Evolutionary conservation across 64 coral and sea anemone genomes (phyloP).

Genomic region (Montipora cactus): DNA sequence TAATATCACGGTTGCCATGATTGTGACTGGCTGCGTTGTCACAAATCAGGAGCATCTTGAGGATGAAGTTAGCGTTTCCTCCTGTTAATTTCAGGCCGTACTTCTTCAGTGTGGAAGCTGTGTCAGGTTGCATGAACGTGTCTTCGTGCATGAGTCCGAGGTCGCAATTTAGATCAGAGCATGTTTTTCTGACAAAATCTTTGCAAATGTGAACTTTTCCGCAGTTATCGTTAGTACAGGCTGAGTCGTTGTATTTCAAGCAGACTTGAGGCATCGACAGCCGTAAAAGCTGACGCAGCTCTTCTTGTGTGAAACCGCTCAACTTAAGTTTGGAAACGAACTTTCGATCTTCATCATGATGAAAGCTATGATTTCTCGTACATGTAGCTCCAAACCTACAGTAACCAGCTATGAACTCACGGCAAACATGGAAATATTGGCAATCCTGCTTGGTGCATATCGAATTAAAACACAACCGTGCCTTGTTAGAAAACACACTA

Average conservation of each 20-base stretch:
- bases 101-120: background rate
- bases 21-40: background rate
- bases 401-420: conserved; percentile 33
- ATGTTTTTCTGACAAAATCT: conserved; percentile 14
- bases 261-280: conserved; percentile 73
- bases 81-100: conserved; percentile 1
- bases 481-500: background rate
- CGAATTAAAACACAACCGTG: background rate
- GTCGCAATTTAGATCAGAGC: background rate
- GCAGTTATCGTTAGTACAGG: conserved; percentile 23
- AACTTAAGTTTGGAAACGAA: conserved; percentile 23
- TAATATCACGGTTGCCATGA: background rate
- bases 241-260: conserved; percentile 56
- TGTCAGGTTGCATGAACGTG: background rate
- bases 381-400: conserved; percentile 52
- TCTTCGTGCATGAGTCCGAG: background rate
- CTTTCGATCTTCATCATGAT: conserved; percentile 44
- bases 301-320: conserved; percentile 28
- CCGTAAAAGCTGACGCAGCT: conserved; percentile 30
- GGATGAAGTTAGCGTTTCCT: background rate
- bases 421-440: conserved; percentile 71
- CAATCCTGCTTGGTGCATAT: conserved; percentile 45
- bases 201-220: conserved; percentile 45
- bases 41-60: conserved; percentile 28
- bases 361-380: conserved; percentile 56